Evolutionary conservation across 2,797 vertebrate species (phyloP).

Genomic region (Podargus strigoides): DNA sequence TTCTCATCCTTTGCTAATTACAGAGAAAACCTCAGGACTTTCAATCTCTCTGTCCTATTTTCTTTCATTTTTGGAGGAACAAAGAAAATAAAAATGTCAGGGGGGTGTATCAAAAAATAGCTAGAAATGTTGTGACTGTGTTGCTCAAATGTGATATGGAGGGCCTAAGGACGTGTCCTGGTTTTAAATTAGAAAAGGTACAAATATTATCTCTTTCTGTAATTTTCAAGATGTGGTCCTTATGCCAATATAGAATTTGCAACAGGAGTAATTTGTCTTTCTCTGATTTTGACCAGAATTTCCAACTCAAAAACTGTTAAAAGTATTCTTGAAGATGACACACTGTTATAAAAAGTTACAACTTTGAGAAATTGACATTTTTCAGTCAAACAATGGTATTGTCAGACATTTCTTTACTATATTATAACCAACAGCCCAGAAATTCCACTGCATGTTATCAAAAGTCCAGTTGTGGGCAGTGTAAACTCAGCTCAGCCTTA

Average conservation of each 20-base stretch:
- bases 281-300: background rate
- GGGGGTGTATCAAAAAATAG: background rate
- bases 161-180: background rate
- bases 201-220: background rate
- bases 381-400: background rate
- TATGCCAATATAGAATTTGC: background rate
- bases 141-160: background rate
- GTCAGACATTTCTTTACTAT: background rate
- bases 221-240: background rate
- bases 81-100: background rate
- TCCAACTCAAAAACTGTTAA: background rate
- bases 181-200: background rate
- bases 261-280: background rate
- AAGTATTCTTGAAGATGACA: background rate
- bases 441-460: background rate
- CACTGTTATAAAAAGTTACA: background rate
- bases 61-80: background rate
- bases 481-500: background rate
- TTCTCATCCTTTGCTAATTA: slow-evolving; percentile 34
- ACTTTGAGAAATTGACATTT: background rate
- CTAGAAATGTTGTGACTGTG: background rate
- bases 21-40: background rate
- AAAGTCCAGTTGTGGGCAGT: background rate
- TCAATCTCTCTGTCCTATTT: background rate
- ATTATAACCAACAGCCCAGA: background rate